A percentile compares a stretch with the other conserved stretches of the same genome.
Conservation (phyloP, 1,140 invertebrate genomes). For the Apolygus lucorum region DNA sequence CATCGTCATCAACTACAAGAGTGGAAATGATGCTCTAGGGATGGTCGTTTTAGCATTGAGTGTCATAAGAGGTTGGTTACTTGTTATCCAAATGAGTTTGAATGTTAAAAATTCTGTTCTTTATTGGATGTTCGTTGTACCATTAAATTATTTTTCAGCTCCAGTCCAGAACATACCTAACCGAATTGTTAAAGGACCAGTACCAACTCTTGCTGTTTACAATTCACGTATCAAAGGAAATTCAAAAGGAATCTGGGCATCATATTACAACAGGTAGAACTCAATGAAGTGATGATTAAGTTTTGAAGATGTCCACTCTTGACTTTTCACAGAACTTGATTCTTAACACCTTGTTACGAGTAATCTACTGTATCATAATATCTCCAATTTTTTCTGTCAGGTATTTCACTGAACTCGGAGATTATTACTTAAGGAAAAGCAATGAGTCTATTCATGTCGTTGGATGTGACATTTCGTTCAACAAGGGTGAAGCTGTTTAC, state of each 20-base stretch:
- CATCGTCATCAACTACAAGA: constrained; percentile 70
- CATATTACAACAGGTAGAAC: constrained; percentile 83
- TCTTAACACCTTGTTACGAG: too few species aligned
- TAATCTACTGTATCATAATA: too few species aligned
- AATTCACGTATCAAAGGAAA: constrained; percentile 73
- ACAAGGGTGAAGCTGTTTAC: constrained; percentile 67
- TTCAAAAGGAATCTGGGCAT: constrained; percentile 65
- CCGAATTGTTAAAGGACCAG: constrained; percentile 61
- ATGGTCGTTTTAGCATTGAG: constrained; percentile 74
- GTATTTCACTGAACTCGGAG: constrained; percentile 69
- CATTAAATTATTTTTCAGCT: constrained; percentile 35
- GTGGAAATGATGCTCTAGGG: constrained; percentile 66
- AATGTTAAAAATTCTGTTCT: too few species aligned
- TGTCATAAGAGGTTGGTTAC: constrained; percentile 31
- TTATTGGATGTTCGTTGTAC: too few species aligned
- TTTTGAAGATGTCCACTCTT: background rate
- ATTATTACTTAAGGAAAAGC: constrained; percentile 74
- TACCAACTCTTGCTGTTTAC: constrained; percentile 59
- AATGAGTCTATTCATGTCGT: constrained; percentile 78
- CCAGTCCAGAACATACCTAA: constrained; percentile 54
- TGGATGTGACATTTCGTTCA: constrained; percentile 70
- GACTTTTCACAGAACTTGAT: too few species aligned
- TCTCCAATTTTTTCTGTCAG: constrained; percentile 37
- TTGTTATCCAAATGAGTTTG: too few species aligned
- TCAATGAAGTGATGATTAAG: too few species aligned